Base-by-base conservation (phyloP, 2,113 vertebrate genomes). In the Orthonyx spaldingii region DNA sequence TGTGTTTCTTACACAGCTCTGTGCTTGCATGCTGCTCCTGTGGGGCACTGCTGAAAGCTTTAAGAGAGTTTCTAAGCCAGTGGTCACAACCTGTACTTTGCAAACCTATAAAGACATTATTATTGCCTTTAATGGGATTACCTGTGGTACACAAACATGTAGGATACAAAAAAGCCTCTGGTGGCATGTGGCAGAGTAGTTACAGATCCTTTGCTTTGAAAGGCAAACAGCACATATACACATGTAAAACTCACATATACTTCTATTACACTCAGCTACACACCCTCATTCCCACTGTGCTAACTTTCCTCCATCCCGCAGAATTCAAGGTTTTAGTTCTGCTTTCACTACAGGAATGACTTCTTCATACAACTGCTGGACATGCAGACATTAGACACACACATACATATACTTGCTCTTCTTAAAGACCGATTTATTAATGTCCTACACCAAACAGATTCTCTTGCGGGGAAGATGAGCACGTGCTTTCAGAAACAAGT, bases 171-270 rank as follows among this genome's bases (percentile, higher is more conserved):
- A 66, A 91, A 91, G 53, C 74, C 53, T 47, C 49, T 52, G 32
- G 10, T 42, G 39, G 37, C 68, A 75, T 39, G 32, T 2, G 3
- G 75, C 42, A 56, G 27, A 59, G 46, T 5, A 47, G 22, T 7
- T 82, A 60, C 7, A 82, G 32, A 66, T 26, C 33, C 60, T 84
- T 26, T 71, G 37, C 39, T 76, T 8, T 65, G 10, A 77, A 90
- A 79, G 53, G 59, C 47, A 64, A 85, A 71, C 30, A 79, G n/a
- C 18, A 22, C 13, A 30, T 14, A 61, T 4, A 70, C 16, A 74
- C 7, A 46, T 0, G 2, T 46, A 37, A 75, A 33, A 64, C 14
- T 74, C 50, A 1, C 7, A 1, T 7, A 33, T 4, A n/a, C 7
- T 56, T 47, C 70, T 23, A 49, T 6, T 42, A 68, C 7, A 16